These are phyloP conservation scores for Isotomurus palustris DNA, from an alignment of 2,888 invertebrate species.

Conservation along the genomic window DNA sequence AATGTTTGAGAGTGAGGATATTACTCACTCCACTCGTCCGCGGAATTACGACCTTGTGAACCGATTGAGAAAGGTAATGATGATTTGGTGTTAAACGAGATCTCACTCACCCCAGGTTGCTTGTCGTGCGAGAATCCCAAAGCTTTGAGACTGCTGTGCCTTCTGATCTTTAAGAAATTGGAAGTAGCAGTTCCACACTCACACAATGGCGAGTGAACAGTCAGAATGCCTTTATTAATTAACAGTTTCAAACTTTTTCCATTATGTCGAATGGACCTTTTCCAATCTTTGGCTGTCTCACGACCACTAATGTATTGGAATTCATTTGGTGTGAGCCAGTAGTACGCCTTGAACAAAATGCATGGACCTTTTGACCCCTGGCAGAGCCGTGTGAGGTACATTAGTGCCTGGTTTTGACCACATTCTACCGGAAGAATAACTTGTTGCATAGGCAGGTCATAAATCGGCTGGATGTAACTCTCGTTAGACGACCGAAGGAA, in stretches of 20 bases:
- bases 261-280: constrained; percentile 52
- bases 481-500: constrained; percentile 35
- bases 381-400: constrained; percentile 50
- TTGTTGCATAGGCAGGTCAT: constrained; percentile 31
- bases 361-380: constrained; percentile 53
- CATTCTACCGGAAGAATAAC: constrained; percentile 43
- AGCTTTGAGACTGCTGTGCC: not conserved
- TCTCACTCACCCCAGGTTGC: too few species aligned
- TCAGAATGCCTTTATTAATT: constrained; percentile 51
- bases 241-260: constrained; percentile 53
- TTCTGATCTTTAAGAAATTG: constrained; percentile 3
- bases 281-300: constrained; percentile 52
- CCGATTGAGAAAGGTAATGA: too few species aligned
- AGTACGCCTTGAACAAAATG: constrained; percentile 49
- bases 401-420: constrained; percentile 41
- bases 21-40: too few species aligned
- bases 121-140: too few species aligned
- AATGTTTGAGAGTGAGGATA: too few species aligned
- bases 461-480: constrained; percentile 36
- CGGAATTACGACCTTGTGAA: too few species aligned
- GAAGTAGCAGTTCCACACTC: constrained; percentile 47
- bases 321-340: constrained; percentile 54
- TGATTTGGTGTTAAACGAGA: too few species aligned
- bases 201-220: constrained; percentile 51
- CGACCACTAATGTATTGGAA: constrained; percentile 54